Base-by-base conservation (phyloP, 2,888 invertebrate species). In the Allophyes oxyacanthae region DNA sequence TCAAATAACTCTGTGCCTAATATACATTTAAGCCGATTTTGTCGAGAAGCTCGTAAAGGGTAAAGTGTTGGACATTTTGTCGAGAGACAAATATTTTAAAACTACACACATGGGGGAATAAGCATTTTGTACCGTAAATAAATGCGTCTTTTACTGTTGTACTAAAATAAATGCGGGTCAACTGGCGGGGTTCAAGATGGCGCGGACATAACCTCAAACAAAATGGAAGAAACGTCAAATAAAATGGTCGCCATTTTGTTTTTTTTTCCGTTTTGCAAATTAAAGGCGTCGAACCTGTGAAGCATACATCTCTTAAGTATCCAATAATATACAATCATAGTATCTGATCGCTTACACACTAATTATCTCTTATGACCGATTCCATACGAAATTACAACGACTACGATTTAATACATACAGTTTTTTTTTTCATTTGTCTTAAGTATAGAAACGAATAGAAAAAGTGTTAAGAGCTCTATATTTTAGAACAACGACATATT, bases 1-100 rank as follows among this genome's bases (percentile, higher is more conserved):
- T 81, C 85, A 85, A 89, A 90, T 91, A 89, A 88, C 88, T 92
- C 90, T 92, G 91, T 92, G 91, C 89, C 91, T 92, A 92, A 91
- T 90, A 86, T 92, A 93, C 90, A 90, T 88, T 89, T 92, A 92
- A 92, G 92, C 92, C 92, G 90, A 84, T 88, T 85, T 85, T 81
- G 75, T 85, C 81, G 83, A 90, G 82, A 93, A 92, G 92, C 92
- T 92, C 92, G 82, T 89, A 88, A 83, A 86, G 83, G 89, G 87
- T 89, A 85, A 78, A 83, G 83, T 84, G 79, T 79, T 84, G 86
- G 89, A 89, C 89, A 87, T 83, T 81, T 75, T 78, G 79, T 78
- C 84, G 72, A 77, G 60, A 62, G 78, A 79, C 82, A 78, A 78
- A 80, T 46, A 53, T 67, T 64, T 77, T 70, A 64, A 69, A 73